phyloP scores from a whole-genome alignment of 2,888 invertebrate species.

The Patella pellucida region DNA sequence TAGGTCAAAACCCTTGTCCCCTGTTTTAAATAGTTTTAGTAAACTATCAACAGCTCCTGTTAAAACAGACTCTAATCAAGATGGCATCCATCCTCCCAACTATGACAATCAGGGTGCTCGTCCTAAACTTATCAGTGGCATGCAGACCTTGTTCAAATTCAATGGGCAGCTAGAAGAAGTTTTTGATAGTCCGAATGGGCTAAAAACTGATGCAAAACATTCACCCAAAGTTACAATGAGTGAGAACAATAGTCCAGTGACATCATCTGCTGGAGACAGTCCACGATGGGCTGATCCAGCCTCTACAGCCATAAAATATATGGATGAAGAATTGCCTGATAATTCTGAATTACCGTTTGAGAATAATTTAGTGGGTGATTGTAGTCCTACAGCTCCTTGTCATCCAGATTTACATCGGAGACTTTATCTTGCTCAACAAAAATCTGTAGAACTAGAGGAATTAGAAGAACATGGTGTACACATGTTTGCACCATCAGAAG shows the following conservation, averaged over 20 bases:
- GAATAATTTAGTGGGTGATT: slow-evolving; percentile 48
- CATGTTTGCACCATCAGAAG: slow-evolving; percentile 14
- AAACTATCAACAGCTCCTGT: slow-evolving; percentile 31
- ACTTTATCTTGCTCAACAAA: slow-evolving; percentile 38
- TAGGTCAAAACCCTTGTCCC: slow-evolving; percentile 31
- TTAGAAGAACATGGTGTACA: slow-evolving; percentile 29
- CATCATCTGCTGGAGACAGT: slow-evolving; percentile 20
- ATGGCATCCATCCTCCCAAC: slow-evolving; percentile 22
- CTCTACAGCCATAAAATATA: slow-evolving; percentile 72
- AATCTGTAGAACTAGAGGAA: slow-evolving; percentile 33
- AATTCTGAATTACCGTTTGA: slow-evolving; percentile 41
- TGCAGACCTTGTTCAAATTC: neutral
- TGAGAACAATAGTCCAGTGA: slow-evolving; percentile 19
- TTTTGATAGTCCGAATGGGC: neutral
- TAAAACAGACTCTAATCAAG: slow-evolving; percentile 20
- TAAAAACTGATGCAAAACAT: neutral
- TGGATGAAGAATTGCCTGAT: slow-evolving; percentile 76
- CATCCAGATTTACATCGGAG: slow-evolving; percentile 33
- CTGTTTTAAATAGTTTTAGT: slow-evolving; percentile 32
- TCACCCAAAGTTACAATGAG: slow-evolving; percentile 29
- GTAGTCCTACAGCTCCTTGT: slow-evolving; percentile 44
- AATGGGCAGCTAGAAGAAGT: slow-evolving; percentile 7
- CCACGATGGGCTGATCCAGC: slow-evolving; percentile 69
- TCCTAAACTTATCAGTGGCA: slow-evolving; percentile 13
- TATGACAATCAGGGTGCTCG: slow-evolving; percentile 36